A percentile compares a stretch with the other conserved stretches of the same genome.
phyloP scores from a whole-genome alignment of 2,888 invertebrate genomes.

The Scrobipalpa costella region DNA sequence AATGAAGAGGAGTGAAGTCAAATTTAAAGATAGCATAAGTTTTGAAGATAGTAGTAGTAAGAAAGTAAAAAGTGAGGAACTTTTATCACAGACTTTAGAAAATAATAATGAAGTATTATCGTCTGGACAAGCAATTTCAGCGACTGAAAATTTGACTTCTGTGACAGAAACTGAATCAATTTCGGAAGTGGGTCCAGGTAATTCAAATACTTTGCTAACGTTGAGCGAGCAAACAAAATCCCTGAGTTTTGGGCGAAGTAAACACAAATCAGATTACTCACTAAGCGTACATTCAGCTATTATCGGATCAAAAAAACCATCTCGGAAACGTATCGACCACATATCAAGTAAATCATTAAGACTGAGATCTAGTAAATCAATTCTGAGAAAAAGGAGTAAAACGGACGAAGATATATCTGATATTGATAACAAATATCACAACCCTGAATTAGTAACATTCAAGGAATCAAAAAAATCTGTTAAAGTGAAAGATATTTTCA shows the following conservation, averaged over 20 bases:
- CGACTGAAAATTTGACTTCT: not conserved
- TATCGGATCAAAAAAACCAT: not conserved
- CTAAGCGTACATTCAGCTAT: not conserved
- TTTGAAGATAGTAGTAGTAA: too few relatives aligned
- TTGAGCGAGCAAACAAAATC: too few relatives aligned
- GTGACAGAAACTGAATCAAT: not conserved
- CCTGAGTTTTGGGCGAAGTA: too few relatives aligned
- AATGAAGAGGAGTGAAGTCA: not conserved
- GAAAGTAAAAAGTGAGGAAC: not conserved
- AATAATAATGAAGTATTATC: not conserved
- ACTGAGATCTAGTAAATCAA: not conserved
- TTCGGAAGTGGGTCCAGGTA: not conserved
- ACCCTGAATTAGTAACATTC: not conserved
- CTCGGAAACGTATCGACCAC: not conserved
- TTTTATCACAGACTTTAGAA: too few relatives aligned
- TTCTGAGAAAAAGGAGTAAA: not conserved
- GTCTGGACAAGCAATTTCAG: not conserved
- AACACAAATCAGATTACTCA: not conserved
- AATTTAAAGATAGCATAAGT: too few relatives aligned
- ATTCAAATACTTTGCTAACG: too few relatives aligned
- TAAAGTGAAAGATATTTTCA: not conserved
- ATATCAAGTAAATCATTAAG: not conserved
- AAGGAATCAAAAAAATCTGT: constrained; percentile 3
- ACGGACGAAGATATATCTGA: not conserved
- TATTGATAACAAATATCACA: constrained; percentile 12